Evolutionary conservation across 2,113 vertebrate genomes (phyloP).

Genomic region (Rhegmatorhina hoffmannsi): DNA sequence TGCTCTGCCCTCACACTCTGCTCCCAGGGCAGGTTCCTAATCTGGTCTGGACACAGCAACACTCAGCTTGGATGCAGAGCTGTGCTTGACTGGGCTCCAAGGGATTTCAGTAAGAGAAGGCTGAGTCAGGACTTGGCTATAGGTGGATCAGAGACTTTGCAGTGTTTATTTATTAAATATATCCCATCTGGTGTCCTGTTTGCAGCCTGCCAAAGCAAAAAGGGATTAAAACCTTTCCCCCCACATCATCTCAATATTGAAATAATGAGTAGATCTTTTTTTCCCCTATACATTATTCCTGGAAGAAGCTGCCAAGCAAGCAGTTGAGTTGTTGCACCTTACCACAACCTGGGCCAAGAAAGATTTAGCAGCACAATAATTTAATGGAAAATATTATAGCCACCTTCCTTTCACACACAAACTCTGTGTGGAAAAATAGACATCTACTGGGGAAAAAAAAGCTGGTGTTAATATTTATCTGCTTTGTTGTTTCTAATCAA

Average conservation of each 20-base stretch:
- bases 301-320: constrained; percentile 39
- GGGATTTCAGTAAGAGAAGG: constrained; percentile 37
- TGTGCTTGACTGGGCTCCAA: constrained; percentile 27
- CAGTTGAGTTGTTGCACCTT: constrained; percentile 8
- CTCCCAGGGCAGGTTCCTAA: neutral
- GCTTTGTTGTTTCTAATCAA: neutral
- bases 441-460: neutral
- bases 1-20: neutral
- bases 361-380: constrained; percentile 4
- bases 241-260: neutral
- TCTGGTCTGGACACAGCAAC: neutral
- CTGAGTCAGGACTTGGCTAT: constrained; percentile 44
- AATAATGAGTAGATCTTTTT: neutral
- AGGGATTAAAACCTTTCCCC: neutral
- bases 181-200: constrained; percentile 7
- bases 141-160: constrained; percentile 4
- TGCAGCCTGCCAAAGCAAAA: constrained; percentile 31
- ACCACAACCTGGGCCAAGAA: neutral
- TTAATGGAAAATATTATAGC: constrained; percentile 40
- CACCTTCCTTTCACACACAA: constrained; percentile 17
- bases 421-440: neutral
- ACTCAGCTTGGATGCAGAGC: neutral
- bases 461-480: neutral
- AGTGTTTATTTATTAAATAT: constrained; percentile 47
- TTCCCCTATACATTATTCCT: neutral